Conservation (phyloP, 2,113 vertebrate species). For the Pseudois nayaur region DNA sequence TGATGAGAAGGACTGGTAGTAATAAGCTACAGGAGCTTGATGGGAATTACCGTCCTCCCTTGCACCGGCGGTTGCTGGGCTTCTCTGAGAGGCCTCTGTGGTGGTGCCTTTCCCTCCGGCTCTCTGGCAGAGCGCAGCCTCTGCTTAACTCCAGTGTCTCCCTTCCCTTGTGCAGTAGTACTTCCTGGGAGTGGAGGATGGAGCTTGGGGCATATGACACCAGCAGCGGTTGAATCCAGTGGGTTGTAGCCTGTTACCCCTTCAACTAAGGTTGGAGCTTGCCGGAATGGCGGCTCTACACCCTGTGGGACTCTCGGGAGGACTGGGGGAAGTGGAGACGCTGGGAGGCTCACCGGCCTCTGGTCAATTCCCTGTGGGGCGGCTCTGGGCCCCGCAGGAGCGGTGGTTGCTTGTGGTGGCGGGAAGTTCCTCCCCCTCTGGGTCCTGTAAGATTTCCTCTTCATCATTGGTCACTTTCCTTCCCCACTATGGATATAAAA, state of each 20-base stretch:
- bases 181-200: not conserved
- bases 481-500: not conserved
- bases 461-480: not conserved
- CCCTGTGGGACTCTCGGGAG: too few relatives aligned
- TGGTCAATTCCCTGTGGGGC: not conserved
- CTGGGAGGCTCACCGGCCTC: not conserved
- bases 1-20: not conserved
- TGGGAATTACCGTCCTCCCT: not conserved
- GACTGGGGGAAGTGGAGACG: not conserved
- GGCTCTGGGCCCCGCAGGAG: not conserved
- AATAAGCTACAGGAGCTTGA: not conserved
- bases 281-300: rapidly evolving
- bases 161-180: not conserved
- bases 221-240: not conserved
- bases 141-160: not conserved
- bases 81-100: not conserved
- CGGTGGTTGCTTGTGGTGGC: rapidly evolving
- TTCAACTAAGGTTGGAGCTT: not conserved
- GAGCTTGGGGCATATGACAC: not conserved
- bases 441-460: not conserved
- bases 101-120: not conserved
- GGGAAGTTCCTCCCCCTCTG: not conserved
- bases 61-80: not conserved
- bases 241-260: not conserved
- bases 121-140: not conserved